These are phyloP conservation scores for Helarctos malayanus DNA, from an alignment of 2,797 vertebrate genomes.

Conservation along the genomic window DNA sequence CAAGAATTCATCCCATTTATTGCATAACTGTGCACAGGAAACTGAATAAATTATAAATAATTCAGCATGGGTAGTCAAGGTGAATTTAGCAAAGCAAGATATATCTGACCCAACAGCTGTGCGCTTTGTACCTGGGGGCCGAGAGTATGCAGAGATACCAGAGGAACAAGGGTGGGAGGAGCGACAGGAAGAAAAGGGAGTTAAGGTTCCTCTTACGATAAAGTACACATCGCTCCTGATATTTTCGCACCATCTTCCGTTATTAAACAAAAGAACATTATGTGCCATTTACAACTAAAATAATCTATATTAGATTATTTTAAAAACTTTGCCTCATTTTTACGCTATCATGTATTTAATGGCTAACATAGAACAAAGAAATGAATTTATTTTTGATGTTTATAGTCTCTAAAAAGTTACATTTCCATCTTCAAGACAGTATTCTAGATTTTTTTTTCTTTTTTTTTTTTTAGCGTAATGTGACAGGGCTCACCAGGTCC, in stretches of 20 bases:
- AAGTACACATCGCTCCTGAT: background rate
- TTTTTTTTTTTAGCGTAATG: conserved; percentile 54
- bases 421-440: conserved; percentile 64
- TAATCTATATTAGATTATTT: conserved; percentile 60
- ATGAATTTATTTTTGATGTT: conserved; percentile 64
- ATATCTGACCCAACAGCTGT: background rate
- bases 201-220: background rate
- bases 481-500: conserved; percentile 65
- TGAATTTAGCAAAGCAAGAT: conserved; percentile 31
- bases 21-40: background rate
- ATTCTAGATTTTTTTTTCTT: conserved; percentile 34
- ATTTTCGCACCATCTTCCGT: conserved; percentile 48
- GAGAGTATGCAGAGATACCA: background rate
- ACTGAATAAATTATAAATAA: conserved; percentile 31
- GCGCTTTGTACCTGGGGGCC: background rate
- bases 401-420: conserved; percentile 66
- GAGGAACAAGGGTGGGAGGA: background rate
- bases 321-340: conserved; percentile 64
- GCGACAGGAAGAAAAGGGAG: background rate
- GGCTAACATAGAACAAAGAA: conserved; percentile 62
- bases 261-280: conserved; percentile 64
- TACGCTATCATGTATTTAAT: conserved; percentile 44
- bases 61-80: background rate
- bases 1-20: conserved; percentile 47
- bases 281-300: conserved; percentile 54